Conservation (phyloP, 1,140 invertebrate genomes). For the Bilobella aurantiaca region DNA sequence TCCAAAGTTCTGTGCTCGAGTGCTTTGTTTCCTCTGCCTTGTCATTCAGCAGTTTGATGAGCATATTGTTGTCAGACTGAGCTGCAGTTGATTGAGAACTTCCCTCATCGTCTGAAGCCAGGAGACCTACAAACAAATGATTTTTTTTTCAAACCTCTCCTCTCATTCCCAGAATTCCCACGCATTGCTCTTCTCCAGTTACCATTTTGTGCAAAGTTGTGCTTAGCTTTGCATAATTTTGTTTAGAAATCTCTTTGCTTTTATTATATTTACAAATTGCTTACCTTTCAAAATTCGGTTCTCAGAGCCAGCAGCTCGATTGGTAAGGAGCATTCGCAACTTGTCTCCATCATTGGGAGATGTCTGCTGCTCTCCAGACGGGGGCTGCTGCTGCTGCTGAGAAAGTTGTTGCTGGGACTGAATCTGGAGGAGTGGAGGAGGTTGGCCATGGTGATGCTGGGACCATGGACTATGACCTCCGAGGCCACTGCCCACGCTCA, state of each 20-base stretch:
- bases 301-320: conserved; percentile 37
- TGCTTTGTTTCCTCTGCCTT: neutral
- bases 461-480: neutral
- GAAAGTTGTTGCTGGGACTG: conserved; percentile 17
- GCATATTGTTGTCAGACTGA: conserved; percentile 52
- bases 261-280: no score
- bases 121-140: conserved; percentile 57
- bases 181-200: no score
- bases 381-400: conserved; percentile 1
- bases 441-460: neutral
- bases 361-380: neutral
- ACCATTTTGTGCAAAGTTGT: no score
- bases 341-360: conserved; percentile 4
- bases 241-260: no score
- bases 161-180: neutral
- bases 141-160: neutral
- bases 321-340: conserved; percentile 25
- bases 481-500: neutral
- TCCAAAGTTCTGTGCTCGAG: neutral
- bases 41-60: conserved; percentile 71
- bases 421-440: conserved; percentile 40
- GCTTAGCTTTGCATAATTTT: no score
- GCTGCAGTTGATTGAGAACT: conserved; percentile 41
- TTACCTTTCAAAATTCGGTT: conserved; percentile 25
- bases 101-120: conserved; percentile 73